Conservation (phyloP, 1,140 invertebrate species). For the Leguminivora glycinivorella region DNA sequence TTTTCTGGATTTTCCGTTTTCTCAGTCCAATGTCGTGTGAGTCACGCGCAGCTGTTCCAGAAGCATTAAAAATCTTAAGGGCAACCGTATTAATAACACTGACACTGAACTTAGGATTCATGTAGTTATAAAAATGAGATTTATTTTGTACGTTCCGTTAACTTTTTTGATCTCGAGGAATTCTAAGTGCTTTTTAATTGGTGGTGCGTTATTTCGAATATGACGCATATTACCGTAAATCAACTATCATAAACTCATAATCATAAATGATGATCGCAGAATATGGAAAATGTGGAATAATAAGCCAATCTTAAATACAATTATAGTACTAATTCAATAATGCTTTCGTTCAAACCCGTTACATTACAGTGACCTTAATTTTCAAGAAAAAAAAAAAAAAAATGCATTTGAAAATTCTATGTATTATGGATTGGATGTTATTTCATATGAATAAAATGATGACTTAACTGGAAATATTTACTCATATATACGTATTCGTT, state of each 20-base stretch:
- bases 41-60: constrained; percentile 70
- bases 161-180: background rate
- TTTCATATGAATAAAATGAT: no score
- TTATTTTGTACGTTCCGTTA: constrained; percentile 12
- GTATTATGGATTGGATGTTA: no score
- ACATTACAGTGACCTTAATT: no score
- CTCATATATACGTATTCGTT: no score
- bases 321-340: no score
- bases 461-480: no score
- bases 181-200: constrained; percentile 23
- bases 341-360: no score
- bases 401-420: no score
- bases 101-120: constrained; percentile 42
- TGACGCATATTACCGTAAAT: background rate
- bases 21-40: constrained; percentile 70
- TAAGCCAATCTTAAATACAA: no score
- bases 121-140: constrained; percentile 1
- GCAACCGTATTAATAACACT: constrained; percentile 50
- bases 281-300: no score
- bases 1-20: constrained; percentile 55
- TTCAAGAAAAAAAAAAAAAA: no score
- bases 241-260: background rate
- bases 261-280: no score
- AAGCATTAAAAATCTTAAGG: constrained; percentile 71
- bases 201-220: background rate